These are phyloP conservation scores for Casuarius casuarius DNA, from an alignment of 2,113 vertebrate genomes.

Conservation along the genomic window DNA sequence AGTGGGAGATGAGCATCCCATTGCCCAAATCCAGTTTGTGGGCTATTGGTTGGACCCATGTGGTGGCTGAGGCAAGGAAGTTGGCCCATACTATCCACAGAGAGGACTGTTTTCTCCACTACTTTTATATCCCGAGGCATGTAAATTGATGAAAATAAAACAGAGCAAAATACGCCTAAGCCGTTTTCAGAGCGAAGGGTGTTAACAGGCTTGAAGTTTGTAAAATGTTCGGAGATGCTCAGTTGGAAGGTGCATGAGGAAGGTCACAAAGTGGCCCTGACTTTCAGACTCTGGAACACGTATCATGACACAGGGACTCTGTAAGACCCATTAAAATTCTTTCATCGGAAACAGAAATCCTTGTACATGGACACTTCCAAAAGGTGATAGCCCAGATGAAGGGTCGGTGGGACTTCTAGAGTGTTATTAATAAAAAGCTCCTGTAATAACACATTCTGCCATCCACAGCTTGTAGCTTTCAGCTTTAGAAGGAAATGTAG, in stretches of 20 bases:
- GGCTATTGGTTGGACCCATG: neutral
- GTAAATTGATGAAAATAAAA: neutral
- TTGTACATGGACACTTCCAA: neutral
- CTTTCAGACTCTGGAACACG: neutral
- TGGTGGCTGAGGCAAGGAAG: neutral
- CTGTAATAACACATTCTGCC: neutral
- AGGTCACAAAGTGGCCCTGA: neutral
- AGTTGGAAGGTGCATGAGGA: neutral
- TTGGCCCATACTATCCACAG: neutral
- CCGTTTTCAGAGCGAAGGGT: neutral
- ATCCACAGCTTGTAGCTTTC: conserved; percentile 29
- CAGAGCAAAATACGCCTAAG: neutral
- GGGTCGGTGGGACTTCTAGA: neutral
- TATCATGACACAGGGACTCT: fast-evolving
- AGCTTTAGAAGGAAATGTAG: neutral
- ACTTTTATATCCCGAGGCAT: neutral
- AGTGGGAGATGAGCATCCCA: neutral
- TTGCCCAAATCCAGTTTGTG: neutral
- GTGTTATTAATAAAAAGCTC: conserved; percentile 6
- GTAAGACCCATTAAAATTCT: neutral
- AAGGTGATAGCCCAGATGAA: neutral
- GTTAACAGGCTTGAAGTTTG: neutral
- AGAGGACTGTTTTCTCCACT: neutral
- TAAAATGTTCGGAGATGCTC: neutral
- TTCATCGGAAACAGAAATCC: conserved; percentile 26